Percentiles rank a stretch among this genome's conserved stretches.
These are phyloP conservation scores for Cephus spinipes DNA, from an alignment of 2,888 invertebrate genomes.

Conservation along the genomic window DNA sequence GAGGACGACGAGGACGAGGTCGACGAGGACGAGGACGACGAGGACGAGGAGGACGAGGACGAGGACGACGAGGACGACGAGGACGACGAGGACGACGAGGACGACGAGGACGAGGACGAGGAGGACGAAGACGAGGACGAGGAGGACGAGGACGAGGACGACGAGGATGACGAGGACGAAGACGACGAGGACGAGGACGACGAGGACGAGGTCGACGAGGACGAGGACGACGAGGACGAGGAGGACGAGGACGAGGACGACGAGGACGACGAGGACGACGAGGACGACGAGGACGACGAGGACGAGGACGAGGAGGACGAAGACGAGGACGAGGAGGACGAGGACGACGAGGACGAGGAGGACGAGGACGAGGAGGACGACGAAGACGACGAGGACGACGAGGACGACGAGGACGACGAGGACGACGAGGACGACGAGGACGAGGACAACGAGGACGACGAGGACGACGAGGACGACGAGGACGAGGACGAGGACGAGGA, in stretches of 20 bases:
- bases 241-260: not conserved
- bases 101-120: constrained; percentile 3
- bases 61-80: not conserved
- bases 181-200: not conserved
- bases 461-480: constrained; percentile 3
- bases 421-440: constrained; percentile 1
- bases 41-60: constrained; percentile 3
- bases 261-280: constrained; percentile 1
- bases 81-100: constrained; percentile 3
- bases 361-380: too few species aligned
- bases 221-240: not conserved
- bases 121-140: too few species aligned
- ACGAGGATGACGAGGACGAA: too few species aligned
- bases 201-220: not conserved
- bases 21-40: constrained; percentile 4
- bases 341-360: too few species aligned
- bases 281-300: constrained; percentile 1
- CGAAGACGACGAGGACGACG: constrained; percentile 6
- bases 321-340: too few species aligned
- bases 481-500: not conserved
- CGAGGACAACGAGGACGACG: too few species aligned
- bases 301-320: not conserved
- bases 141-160: too few species aligned
- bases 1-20: not conserved
- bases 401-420: not conserved